Evolutionary conservation across 2,113 vertebrate species (phyloP), one percentile per base, ranked within the genome.

Genomic region (Catagonus wagneri): DNA sequence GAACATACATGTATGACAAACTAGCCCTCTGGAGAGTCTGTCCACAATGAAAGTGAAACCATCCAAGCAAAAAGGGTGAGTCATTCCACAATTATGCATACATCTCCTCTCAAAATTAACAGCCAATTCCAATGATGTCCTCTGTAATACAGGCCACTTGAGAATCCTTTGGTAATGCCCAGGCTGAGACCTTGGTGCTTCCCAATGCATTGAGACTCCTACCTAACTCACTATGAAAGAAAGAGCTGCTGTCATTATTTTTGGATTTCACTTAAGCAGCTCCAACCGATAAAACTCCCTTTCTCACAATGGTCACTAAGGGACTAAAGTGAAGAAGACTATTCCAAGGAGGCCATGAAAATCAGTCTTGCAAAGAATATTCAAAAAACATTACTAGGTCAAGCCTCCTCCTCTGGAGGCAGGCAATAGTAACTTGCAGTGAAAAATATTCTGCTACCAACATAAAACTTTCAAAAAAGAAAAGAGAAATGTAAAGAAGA

Each of bases 1-100:
- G 58, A 76, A 92, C 80, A 93, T 29, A 86, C 0, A 1, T 92
- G 52, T 29, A 84, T 7, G 34, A 61, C 89, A 97, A 83, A 3
- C 29, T 88, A 66, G 71, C 36, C 61, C 60, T 96, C 56, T 27
- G 63, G n/a, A 96, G 20, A 78, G 27, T 72, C 44, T 88, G 44
- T 78, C 56, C 65, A 96, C 72, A 78, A 68, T 84, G 85, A 94
- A 93, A 96, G 54, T 88, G 36, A 56, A 93, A 90, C 15, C 66
- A 90, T 94, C 25, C 32, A 96, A 95, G 75, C 72, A 93, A 93
- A 94, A 92, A 95, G 10, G 60, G 19, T 85, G 56, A 95, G 23
- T 81, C 89, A 96, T 72, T 19, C 25, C 61, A 81, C 54, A 94
- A 88, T 20, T 25, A 72, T 12, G 80, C 39, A 69, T 54, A 80